Percentiles rank a stretch among this genome's conserved stretches.
Conservation (phyloP, 35 echinoderm and acorn worm genomes). For the Holothuria glaberrima region DNA sequence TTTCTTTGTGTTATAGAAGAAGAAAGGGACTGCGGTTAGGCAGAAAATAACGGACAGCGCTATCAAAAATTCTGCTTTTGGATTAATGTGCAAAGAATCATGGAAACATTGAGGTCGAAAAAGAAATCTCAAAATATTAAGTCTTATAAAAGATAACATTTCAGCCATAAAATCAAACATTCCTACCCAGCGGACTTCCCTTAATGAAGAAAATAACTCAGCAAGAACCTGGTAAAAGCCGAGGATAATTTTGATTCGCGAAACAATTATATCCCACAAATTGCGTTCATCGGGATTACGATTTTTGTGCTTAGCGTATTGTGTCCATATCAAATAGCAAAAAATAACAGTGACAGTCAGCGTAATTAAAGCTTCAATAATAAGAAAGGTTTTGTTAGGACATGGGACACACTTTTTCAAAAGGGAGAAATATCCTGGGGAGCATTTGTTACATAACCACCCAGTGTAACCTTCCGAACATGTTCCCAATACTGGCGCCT, state of each 20-base stretch:
- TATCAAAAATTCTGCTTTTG: neutral
- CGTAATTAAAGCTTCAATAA: neutral
- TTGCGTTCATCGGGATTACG: neutral
- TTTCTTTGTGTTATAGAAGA: neutral
- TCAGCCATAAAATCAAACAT: no score
- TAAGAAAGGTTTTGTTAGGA: neutral
- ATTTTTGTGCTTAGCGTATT: neutral
- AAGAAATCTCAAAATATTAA: no score
- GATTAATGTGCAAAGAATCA: neutral
- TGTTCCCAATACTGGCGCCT: no score
- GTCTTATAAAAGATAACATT: neutral
- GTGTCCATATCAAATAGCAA: no score
- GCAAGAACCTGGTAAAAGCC: conserved; percentile 15
- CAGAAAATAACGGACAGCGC: neutral
- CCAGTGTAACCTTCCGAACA: no score
- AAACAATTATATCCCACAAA: neutral
- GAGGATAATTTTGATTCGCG: conserved; percentile 1
- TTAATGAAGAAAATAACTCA: neutral
- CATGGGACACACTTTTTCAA: no score
- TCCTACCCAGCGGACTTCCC: no score
- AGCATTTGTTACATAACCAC: no score
- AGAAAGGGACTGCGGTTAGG: neutral
- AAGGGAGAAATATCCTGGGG: neutral
- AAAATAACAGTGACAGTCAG: neutral
- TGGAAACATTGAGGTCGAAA: no score